Base-by-base conservation (phyloP, 2,888 invertebrate genomes). In the Cryptus viduatorius region DNA sequence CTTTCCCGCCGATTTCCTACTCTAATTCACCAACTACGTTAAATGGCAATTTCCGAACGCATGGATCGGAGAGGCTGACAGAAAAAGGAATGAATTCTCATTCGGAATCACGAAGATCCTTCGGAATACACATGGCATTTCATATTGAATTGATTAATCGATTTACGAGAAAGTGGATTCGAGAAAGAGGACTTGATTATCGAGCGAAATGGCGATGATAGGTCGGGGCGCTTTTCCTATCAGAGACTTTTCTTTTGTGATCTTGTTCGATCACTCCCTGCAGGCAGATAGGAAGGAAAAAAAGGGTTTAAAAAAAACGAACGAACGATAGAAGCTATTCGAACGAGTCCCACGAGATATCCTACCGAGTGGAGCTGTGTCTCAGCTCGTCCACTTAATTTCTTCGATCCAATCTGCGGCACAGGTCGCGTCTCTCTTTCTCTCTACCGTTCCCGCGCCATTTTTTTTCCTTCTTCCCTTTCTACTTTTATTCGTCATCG, bases 381-480 rank as follows among this genome's bases (percentile, higher is more conserved):
- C 64, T 78, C 69, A 73, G 61, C 42, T 29, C 24, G 65, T 84
- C 73, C 81, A 79, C 81, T 81, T 79, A 86, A 86, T 83, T 80
- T 76, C 72, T 83, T 44, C 61, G 79, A 79, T 79, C 77, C 80
- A 78, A 82, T 83, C 84, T 84, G 64, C 71, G 53, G 79, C 53
- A 1, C 53, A 56, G 19, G 61, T 19, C 59, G 80, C 64, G 67
- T 64, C 61, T 53, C 65, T 42, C 53, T 42, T 31, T 24, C 78
- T 37, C 42, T 65, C 61, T 16, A 12, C 14, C 16, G 1, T 31
- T 75, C 73, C 16, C 73, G 48, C 29, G 29, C 8, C 24, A n/a
- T 48, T 75, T 24, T 78, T 73, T 48, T 75, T 78, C 68, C 37
- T 48, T 56, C 16, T 48, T 29, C 37, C 50, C 14, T n/a, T 42